These are phyloP conservation scores for Callocephalon fimbriatum DNA, from an alignment of 2,113 vertebrate genomes.

Conservation along the genomic window DNA sequence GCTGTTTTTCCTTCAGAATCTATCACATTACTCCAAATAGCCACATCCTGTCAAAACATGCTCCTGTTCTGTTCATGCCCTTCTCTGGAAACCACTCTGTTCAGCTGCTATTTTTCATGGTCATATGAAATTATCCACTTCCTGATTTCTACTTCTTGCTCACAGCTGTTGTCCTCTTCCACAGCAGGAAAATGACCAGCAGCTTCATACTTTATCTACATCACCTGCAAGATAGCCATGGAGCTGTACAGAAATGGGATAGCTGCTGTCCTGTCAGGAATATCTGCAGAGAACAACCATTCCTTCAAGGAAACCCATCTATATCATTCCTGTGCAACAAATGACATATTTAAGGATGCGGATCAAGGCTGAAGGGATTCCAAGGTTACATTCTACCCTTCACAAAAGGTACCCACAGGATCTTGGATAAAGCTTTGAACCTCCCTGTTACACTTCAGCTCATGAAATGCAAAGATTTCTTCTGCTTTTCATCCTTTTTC, in stretches of 20 bases:
- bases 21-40: constrained; percentile 10
- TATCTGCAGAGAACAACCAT: not conserved
- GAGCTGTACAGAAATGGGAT: not conserved
- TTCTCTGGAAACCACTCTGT: constrained; percentile 2
- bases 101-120: not conserved
- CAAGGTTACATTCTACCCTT: not conserved
- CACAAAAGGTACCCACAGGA: not conserved
- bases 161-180: not conserved
- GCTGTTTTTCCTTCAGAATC: constrained; percentile 8
- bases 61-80: not conserved
- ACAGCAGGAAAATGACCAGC: not conserved
- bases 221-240: not conserved
- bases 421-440: not conserved
- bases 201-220: not conserved
- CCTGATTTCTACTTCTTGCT: not conserved
- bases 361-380: not conserved
- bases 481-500: not conserved
- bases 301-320: not conserved
- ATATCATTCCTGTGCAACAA: not conserved
- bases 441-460: not conserved
- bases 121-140: not conserved
- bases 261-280: not conserved
- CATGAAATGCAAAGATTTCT: not conserved
- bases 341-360: not conserved
- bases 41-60: constrained; percentile 40